These are phyloP conservation scores for Poeciliopsis turneri DNA, from an alignment of 2,797 vertebrate genomes.

Conservation along the genomic window DNA sequence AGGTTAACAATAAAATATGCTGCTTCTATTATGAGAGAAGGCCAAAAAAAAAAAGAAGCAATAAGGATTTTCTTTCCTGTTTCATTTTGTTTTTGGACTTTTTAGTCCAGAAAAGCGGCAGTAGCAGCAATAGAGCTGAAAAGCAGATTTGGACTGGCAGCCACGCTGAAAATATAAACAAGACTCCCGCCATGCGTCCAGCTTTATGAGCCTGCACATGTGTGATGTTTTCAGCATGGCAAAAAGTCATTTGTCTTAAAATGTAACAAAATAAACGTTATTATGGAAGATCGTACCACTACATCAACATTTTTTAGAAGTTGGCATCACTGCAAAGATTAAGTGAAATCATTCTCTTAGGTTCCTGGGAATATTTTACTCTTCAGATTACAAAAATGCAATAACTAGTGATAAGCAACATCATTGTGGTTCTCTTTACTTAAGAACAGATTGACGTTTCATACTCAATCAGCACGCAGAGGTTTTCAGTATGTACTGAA, in stretches of 20 bases:
- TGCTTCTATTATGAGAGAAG: not conserved
- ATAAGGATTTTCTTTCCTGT: not conserved
- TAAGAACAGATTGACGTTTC: not conserved
- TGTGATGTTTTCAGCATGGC: not conserved
- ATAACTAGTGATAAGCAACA: not conserved
- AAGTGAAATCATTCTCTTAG: not conserved
- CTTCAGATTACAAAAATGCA: not conserved
- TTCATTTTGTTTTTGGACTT: not conserved
- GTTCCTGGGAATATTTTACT: not conserved
- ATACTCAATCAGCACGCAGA: not conserved
- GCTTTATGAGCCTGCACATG: not conserved
- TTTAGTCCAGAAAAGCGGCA: not conserved
- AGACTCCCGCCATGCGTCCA: not conserved
- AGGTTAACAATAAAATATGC: not conserved
- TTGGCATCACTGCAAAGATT: not conserved
- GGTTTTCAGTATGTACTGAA: conserved; percentile 8
- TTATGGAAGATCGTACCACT: not conserved
- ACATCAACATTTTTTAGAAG: not conserved
- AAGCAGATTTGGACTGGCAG: conserved; percentile 1
- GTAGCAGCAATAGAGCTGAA: not conserved
- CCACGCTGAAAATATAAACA: not conserved
- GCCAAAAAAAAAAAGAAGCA: not conserved
- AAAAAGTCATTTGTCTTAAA: not conserved
- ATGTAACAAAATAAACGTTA: not conserved
- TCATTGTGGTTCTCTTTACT: not conserved